Base-by-base conservation (phyloP, 2,797 vertebrate genomes). In the Varecia variegata region DNA sequence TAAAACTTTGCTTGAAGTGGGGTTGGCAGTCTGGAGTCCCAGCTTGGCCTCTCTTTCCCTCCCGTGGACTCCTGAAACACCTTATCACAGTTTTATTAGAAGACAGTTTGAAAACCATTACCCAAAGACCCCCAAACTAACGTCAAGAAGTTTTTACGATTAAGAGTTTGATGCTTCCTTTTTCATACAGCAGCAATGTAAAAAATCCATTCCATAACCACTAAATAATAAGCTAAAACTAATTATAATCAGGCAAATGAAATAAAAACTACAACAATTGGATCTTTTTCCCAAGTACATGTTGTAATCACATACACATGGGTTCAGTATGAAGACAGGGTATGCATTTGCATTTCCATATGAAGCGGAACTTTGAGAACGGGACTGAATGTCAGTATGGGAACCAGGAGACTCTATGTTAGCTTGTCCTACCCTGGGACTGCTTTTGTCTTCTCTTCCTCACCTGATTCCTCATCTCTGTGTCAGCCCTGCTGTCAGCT, bases 211-310 rank as follows among this genome's bases (percentile, higher is more conserved):
- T 86, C 67, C 27, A 86, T 76, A 97, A 94, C 93, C 96, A 65
- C 62, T 94, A 76, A 38, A 96, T 91, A 97, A 94, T 68, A 32
- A 95, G 23, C 84, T 68, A 95, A 97, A 89, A 94, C 79, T 97
- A 97, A 97, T 88, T 23, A 88, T 43, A 93, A 87, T 89, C 67
- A 82, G 54, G 65, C 89, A 88, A 94, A 68, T 97, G 95, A 92
- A 95, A 86, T 92, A 83, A 94, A 97, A 91, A 62, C 52, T n/a
- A 74, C 93, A 96, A 96, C 35, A 70, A 65, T 43, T 81, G 83
- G 62, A 20, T 87, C 73, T 96, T 94, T 93, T 95, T 96, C 96
- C 95, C 60, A 77, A 35, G n/a, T 86, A 56, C 92, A 79, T 71
- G 82, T 68, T 5, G 0, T 93, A 90, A 95, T 95, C 70, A 80